A percentile compares a stretch with the other conserved stretches of the same genome.
Evolutionary conservation across 2,797 vertebrate genomes (phyloP).

Genomic region (Poecile montanus): DNA sequence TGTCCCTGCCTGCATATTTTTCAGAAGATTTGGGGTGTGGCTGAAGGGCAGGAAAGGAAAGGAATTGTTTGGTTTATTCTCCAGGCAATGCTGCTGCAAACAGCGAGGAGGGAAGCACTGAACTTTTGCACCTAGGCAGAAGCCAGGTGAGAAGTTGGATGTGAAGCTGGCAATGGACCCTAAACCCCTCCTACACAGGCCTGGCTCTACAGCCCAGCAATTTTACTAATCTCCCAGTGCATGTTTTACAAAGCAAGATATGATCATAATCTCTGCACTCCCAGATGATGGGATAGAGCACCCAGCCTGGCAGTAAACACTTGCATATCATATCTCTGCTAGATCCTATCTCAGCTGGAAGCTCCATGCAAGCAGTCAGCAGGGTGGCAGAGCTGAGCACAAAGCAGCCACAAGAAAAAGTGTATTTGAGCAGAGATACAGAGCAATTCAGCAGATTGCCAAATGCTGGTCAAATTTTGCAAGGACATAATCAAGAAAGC

Average conservation of each 20-base stretch:
- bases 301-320: background rate
- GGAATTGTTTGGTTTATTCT: background rate
- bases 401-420: fast-evolving
- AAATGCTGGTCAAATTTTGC: background rate
- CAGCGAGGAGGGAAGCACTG: background rate
- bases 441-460: fast-evolving
- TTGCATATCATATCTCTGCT: background rate
- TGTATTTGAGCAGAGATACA: background rate
- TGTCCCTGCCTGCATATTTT: background rate
- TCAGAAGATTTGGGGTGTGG: background rate
- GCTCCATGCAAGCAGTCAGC: background rate
- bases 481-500: background rate
- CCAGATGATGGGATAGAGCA: background rate
- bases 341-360: background rate
- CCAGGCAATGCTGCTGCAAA: background rate
- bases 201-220: background rate
- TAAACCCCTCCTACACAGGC: background rate
- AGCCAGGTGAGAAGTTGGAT: background rate
- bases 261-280: background rate
- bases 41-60: background rate
- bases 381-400: background rate
- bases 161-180: background rate
- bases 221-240: background rate
- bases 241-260: fast-evolving
- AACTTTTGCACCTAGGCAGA: background rate